Evolutionary conservation across 2,113 vertebrate genomes (phyloP), one percentile per base, ranked within the genome.

Genomic region (Carollia perspicillata): DNA sequence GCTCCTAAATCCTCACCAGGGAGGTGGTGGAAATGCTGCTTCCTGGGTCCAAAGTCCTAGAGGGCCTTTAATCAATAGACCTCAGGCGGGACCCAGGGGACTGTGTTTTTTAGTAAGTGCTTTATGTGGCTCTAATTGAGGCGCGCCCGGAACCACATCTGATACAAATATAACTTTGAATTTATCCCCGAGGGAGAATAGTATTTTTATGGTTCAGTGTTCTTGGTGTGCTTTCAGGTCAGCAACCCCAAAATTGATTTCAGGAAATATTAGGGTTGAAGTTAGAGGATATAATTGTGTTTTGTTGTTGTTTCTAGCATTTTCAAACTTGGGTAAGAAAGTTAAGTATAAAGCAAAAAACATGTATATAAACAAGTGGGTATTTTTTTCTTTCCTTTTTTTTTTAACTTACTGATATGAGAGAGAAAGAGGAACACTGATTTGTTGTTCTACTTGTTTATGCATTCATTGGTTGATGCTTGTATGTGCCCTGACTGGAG

Each of bases 251-350:
- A 65, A 63, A 2, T 33, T 92, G 68, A 44, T 53, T 71, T 78
- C 9, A 78, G 68, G 4, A 95, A 89, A 37, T 71, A 30, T 9
- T 90, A 71, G 44, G 75, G 11, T 49, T 75, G 72, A 89, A 4
- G 23, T 85, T 75, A 68, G 23, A 75, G 12, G 20, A 37, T 22
- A 63, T 26, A 77, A 63, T 71, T 84, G n/a, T 75, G 44, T 77
- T 86, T 65, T 71, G 79, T 71, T 89, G 37, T 58, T 71, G 7
- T 79, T 28, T 65, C 47, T 8, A 49, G 66, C 30, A 23, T 94
- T 89, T 89, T 91, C 51, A 92, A 72, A 78, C 91, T 69, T 71
- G 80, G 33, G 4, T 83, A 77, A 86, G 71, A 81, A 81, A 85
- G 35, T 83, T 72, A 72, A 90, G 10, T 66, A 6, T 66, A 84